phyloP scores from a whole-genome alignment of 2,797 vertebrate genomes.

The Capromys pilorides region DNA sequence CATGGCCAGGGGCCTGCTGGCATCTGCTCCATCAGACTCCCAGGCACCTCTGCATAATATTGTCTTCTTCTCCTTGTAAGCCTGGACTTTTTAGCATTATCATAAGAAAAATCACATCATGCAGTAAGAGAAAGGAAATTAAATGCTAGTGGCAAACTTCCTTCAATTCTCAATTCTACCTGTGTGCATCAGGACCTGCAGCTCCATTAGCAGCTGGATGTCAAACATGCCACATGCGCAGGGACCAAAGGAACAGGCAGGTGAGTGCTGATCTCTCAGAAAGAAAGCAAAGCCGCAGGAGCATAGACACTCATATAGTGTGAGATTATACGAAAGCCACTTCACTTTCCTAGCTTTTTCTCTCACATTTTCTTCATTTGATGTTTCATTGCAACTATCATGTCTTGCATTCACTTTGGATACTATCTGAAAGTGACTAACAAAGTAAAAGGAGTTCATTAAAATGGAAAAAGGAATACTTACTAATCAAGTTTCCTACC shows the following conservation, averaged over 20 bases:
- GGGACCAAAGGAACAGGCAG: not conserved
- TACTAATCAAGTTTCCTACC: not conserved
- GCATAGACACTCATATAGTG: not conserved
- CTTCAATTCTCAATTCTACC: not conserved
- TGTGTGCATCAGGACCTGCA: not conserved
- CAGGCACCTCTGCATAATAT: not conserved
- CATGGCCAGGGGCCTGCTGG: constrained; percentile 38
- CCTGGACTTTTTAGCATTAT: constrained; percentile 34
- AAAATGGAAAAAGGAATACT: not conserved
- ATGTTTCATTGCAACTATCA: not conserved
- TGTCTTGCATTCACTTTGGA: not conserved
- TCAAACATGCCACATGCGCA: no score
- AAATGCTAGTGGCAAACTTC: constrained; percentile 26
- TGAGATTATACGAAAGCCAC: not conserved
- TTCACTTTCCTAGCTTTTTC: not conserved
- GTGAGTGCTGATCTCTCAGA: not conserved
- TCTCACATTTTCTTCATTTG: not conserved
- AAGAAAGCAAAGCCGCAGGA: not conserved
- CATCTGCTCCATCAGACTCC: constrained; percentile 67
- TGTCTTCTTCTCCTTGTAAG: constrained; percentile 36
- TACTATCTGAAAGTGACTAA: not conserved
- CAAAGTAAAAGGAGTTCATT: not conserved
- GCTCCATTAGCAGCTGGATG: not conserved
- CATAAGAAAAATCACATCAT: not conserved
- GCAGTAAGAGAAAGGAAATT: constrained; percentile 57